Evolutionary conservation across 2,888 invertebrate genomes (phyloP).

Genomic region (Malthinus flaveolus): DNA sequence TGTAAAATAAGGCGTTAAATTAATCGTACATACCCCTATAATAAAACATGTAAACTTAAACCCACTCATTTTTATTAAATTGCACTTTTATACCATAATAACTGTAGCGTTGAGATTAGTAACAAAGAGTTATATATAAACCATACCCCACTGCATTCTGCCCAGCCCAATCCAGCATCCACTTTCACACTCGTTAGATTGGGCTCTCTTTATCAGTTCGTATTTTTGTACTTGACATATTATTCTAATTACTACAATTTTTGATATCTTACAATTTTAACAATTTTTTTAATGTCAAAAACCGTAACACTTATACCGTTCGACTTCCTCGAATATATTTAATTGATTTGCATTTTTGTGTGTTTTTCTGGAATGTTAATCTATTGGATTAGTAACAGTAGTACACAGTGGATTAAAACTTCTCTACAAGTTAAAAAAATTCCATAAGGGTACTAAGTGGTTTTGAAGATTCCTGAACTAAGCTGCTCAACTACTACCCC

Average conservation of each 20-base stretch:
- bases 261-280: too few species aligned
- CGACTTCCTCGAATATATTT: too few species aligned
- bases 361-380: too few species aligned
- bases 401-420: too few species aligned
- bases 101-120: slow-evolving; percentile 31
- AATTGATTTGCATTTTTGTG: too few species aligned
- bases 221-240: slow-evolving; percentile 26
- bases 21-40: slow-evolving; percentile 26
- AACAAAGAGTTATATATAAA: slow-evolving; percentile 38
- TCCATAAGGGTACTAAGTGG: too few species aligned
- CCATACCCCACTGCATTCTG: slow-evolving; percentile 41
- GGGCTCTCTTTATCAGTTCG: slow-evolving; percentile 17
- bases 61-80: slow-evolving; percentile 21
- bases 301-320: background rate
- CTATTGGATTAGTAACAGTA: too few species aligned
- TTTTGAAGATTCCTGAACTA: too few species aligned
- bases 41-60: slow-evolving; percentile 21
- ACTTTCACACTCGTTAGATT: slow-evolving; percentile 36
- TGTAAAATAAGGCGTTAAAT: background rate
- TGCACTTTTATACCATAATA: slow-evolving; percentile 31
- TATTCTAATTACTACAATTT: too few species aligned
- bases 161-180: slow-evolving; percentile 35
- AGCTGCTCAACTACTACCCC: too few species aligned
- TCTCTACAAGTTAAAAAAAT: too few species aligned
- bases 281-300: background rate